These are phyloP conservation scores for Pissodes strobi DNA, from an alignment of 1,140 invertebrate species.

Conservation along the genomic window DNA sequence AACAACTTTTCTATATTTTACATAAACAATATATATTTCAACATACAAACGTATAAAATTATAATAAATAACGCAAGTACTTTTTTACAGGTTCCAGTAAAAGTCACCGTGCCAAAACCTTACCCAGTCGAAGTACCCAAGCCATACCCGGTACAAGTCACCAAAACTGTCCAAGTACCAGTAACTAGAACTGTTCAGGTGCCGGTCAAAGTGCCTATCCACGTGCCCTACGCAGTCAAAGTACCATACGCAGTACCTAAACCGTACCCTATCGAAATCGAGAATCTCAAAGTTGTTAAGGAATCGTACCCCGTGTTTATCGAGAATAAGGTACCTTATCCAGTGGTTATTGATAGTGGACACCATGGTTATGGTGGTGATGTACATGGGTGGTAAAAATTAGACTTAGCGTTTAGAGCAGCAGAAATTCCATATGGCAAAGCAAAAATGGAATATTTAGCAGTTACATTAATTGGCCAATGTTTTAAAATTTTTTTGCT, in stretches of 20 bases:
- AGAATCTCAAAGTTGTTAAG: constrained; percentile 56
- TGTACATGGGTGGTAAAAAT: constrained; percentile 30
- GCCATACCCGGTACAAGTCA: constrained; percentile 45
- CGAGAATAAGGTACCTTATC: constrained; percentile 61
- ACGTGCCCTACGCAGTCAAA: constrained; percentile 35
- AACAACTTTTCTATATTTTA: too few species aligned
- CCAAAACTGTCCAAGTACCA: constrained; percentile 26
- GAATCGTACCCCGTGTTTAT: constrained; percentile 47
- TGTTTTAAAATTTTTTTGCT: too few species aligned
- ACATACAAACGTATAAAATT: too few species aligned
- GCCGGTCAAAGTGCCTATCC: constrained; percentile 39
- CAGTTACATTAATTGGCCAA: too few species aligned
- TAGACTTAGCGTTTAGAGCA: too few species aligned
- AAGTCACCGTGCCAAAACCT: constrained; percentile 40
- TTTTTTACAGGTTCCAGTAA: constrained; percentile 39
- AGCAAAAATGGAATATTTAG: too few species aligned
- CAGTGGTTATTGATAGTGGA: constrained; percentile 37
- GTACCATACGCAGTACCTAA: constrained; percentile 47
- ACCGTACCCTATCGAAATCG: constrained; percentile 51
- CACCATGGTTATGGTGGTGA: constrained; percentile 16
- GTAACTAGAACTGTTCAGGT: constrained; percentile 34
- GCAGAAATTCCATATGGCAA: too few species aligned
- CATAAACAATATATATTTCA: too few species aligned
- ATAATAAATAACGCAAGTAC: too few species aligned
- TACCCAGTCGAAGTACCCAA: constrained; percentile 49